Conservation (phyloP, 2,113 vertebrate species). For the Pogona vitticeps region DNA sequence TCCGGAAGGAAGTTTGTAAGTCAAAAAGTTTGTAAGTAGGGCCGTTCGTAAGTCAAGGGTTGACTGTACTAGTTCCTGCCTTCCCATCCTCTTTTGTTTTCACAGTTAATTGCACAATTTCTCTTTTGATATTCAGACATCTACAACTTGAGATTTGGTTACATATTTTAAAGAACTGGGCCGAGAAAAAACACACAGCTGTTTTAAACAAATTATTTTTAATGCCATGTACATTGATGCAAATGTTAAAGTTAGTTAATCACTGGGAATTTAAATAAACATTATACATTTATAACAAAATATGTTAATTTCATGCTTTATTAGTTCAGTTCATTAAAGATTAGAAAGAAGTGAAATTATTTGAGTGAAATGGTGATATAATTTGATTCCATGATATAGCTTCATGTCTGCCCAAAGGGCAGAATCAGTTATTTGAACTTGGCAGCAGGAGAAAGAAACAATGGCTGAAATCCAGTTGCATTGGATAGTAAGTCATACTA, state of each 20-base stretch:
- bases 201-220: no score
- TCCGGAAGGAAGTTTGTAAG: no score
- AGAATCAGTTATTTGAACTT: conserved; percentile 47
- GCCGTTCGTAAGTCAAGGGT: no score
- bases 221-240: conserved; percentile 49
- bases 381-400: conserved; percentile 53
- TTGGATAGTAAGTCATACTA: no score
- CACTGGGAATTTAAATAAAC: conserved; percentile 46
- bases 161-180: conserved; percentile 38
- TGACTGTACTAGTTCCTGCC: neutral
- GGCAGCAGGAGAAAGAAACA: conserved; percentile 50
- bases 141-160: conserved; percentile 8
- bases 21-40: no score
- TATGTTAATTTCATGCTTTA: conserved; percentile 70
- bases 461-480: neutral
- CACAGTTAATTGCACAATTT: neutral
- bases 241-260: conserved; percentile 44
- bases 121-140: neutral
- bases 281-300: conserved; percentile 57
- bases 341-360: conserved; percentile 59
- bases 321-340: conserved; percentile 65
- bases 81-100: neutral
- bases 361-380: conserved; percentile 61
- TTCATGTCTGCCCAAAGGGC: conserved; percentile 58
- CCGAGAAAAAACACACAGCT: no score